These are phyloP conservation scores for Blomia tropicalis DNA, from an alignment of 2,888 invertebrate genomes.

Conservation along the genomic window DNA sequence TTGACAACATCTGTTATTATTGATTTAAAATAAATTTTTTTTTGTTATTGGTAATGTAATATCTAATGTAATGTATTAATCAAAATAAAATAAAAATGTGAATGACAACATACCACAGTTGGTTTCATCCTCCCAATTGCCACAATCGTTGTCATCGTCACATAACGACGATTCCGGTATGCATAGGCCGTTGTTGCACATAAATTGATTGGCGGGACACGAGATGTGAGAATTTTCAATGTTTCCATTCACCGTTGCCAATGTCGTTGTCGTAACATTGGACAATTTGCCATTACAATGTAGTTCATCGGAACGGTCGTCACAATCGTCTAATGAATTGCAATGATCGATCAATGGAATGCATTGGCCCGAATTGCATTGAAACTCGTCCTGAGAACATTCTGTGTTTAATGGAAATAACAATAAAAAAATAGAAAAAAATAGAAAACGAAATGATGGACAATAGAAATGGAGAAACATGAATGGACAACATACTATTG, in stretches of 20 bases:
- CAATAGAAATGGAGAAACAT: background rate
- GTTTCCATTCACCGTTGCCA: background rate
- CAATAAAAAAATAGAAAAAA: too few relatives aligned
- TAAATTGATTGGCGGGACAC: slow-evolving; percentile 46
- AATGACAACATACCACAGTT: slow-evolving; percentile 41
- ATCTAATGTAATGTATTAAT: background rate
- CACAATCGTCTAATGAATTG: slow-evolving; percentile 63
- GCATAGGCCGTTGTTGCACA: slow-evolving; percentile 44
- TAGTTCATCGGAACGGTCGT: slow-evolving; percentile 57
- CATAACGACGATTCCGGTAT: slow-evolving; percentile 58
- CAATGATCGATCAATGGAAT: slow-evolving; percentile 54
- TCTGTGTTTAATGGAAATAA: too few relatives aligned
- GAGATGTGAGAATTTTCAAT: slow-evolving; percentile 4
- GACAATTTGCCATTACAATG: slow-evolving; percentile 40
- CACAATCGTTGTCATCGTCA: slow-evolving; percentile 71
- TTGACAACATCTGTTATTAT: slow-evolving; percentile 4
- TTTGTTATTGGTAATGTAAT: background rate
- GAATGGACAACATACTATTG: slow-evolving; percentile 20
- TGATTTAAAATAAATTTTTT: background rate
- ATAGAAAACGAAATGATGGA: background rate
- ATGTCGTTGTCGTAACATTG: background rate
- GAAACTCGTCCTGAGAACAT: slow-evolving; percentile 32
- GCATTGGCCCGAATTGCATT: slow-evolving; percentile 32
- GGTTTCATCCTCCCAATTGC: slow-evolving; percentile 70
- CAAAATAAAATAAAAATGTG: background rate